Conservation (phyloP, 2,113 vertebrate species). For the Halcyon senegalensis region DNA sequence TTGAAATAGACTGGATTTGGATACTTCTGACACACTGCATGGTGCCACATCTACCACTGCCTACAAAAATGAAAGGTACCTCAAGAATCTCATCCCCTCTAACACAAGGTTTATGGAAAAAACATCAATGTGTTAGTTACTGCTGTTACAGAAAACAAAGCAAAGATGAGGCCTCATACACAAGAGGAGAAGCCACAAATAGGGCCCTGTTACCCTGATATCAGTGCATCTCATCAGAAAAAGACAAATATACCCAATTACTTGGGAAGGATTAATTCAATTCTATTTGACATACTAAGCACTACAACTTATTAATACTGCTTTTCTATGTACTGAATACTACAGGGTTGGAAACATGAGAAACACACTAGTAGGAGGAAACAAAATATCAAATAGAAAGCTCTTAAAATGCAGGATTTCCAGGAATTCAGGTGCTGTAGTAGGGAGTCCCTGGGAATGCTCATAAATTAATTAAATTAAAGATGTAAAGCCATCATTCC, state of each 20-base stretch:
- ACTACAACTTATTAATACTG: neutral
- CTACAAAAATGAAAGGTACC: neutral
- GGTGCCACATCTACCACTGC: neutral
- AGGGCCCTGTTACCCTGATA: neutral
- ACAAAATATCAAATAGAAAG: neutral
- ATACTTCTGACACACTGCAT: rapidly evolving
- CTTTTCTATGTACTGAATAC: neutral
- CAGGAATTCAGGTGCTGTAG: neutral
- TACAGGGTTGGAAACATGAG: neutral
- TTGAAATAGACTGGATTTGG: neutral
- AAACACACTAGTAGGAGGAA: neutral
- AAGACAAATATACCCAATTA: neutral
- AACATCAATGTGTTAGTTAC: neutral
- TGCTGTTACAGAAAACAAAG: neutral
- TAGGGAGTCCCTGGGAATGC: neutral
- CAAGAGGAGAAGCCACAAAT: neutral
- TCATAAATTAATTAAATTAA: conserved; percentile 44
- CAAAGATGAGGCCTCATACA: neutral
- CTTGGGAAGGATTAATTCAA: neutral
- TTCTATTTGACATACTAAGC: neutral
- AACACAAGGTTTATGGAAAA: neutral
- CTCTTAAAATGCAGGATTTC: neutral
- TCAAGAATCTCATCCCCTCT: neutral
- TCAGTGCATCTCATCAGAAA: neutral
- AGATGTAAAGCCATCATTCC: neutral